Percentiles rank a stretch among this genome's conserved stretches.
phyloP scores from a whole-genome alignment of 1,140 invertebrate genomes.

The Thaumetopoea pityocampa region DNA sequence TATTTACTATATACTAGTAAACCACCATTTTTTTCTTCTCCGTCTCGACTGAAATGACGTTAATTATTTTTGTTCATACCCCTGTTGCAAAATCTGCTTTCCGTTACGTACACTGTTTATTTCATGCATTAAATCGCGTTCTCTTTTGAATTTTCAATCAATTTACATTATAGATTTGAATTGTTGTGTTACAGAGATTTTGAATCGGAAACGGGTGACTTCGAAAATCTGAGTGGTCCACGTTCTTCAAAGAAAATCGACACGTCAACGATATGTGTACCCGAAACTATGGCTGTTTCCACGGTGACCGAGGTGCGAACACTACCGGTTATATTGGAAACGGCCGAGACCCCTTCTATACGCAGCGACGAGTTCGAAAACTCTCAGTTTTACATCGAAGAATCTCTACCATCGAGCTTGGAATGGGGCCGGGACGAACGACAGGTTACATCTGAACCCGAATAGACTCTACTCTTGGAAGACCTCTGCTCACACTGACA shows the following conservation, averaged over 20 bases:
- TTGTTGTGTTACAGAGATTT: constrained; percentile 80
- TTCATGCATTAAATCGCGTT: too few relatives aligned
- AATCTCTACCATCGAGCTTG: constrained; percentile 85
- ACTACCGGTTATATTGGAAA: constrained; percentile 49
- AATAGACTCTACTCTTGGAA: constrained; percentile 48
- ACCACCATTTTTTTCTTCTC: background rate
- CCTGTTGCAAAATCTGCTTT: too few relatives aligned
- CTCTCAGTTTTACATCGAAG: constrained; percentile 91
- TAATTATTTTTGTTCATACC: too few relatives aligned
- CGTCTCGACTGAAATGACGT: too few relatives aligned
- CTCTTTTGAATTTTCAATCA: too few relatives aligned
- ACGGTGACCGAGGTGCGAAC: constrained; percentile 63
- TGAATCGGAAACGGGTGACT: constrained; percentile 89
- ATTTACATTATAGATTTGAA: too few relatives aligned
- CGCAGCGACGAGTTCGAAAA: constrained; percentile 80
- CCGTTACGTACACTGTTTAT: too few relatives aligned
- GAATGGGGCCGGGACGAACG: constrained; percentile 76
- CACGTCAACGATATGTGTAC: constrained; percentile 44
- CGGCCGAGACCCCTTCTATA: constrained; percentile 34
- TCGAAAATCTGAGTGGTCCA: constrained; percentile 84
- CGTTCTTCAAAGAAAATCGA: constrained; percentile 65
- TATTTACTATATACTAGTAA: background rate
- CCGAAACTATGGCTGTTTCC: constrained; percentile 48
- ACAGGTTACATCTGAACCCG: constrained; percentile 50
- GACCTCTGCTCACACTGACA: constrained; percentile 4